A percentile compares a stretch with the other conserved stretches of the same genome.
Conservation (phyloP, 2,888 invertebrate species). For the Drosophila putrida region DNA sequence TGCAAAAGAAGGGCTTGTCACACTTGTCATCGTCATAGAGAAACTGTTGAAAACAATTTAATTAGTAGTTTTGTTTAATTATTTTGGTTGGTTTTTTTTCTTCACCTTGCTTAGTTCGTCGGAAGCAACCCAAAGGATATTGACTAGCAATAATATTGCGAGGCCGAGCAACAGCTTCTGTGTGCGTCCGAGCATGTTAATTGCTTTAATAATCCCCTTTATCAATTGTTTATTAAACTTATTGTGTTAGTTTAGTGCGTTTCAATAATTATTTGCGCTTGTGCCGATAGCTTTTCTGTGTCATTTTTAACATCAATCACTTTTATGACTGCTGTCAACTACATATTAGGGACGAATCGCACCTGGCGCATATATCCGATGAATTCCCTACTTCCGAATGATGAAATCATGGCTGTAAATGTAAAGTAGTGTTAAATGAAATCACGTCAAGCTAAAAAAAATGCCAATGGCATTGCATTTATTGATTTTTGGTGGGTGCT, state of each 20-base stretch:
- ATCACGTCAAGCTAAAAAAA: conserved; percentile 2
- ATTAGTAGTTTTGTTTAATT: not conserved
- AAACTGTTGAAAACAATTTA: conserved; percentile 87
- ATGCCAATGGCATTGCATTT: conserved; percentile 20
- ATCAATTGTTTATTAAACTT: conserved; percentile 8
- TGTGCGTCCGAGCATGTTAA: conserved; percentile 87
- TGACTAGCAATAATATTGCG: conserved; percentile 94
- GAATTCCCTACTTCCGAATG: not conserved
- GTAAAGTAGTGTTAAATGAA: not conserved
- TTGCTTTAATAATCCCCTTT: conserved; percentile 11
- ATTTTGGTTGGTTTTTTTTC: not conserved
- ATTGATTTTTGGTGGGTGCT: conserved; percentile 24
- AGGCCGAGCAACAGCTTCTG: conserved; percentile 93
- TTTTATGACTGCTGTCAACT: conserved; percentile 23
- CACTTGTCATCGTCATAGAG: conserved; percentile 93
- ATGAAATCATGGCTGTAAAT: conserved; percentile 29
- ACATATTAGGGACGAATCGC: conserved; percentile 11
- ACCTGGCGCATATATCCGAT: conserved; percentile 8
- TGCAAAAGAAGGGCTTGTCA: conserved; percentile 97
- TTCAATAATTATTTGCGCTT: conserved; percentile 69
- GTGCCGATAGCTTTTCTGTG: conserved; percentile 70
- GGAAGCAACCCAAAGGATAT: conserved; percentile 98
- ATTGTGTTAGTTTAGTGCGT: conserved; percentile 20
- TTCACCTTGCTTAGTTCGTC: conserved; percentile 96
- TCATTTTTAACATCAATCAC: conserved; percentile 58